Percentiles rank a stretch among this genome's conserved stretches.
Evolutionary conservation across 1,140 invertebrate species (phyloP).

Genomic region (Calliopsis andreniformis): DNA sequence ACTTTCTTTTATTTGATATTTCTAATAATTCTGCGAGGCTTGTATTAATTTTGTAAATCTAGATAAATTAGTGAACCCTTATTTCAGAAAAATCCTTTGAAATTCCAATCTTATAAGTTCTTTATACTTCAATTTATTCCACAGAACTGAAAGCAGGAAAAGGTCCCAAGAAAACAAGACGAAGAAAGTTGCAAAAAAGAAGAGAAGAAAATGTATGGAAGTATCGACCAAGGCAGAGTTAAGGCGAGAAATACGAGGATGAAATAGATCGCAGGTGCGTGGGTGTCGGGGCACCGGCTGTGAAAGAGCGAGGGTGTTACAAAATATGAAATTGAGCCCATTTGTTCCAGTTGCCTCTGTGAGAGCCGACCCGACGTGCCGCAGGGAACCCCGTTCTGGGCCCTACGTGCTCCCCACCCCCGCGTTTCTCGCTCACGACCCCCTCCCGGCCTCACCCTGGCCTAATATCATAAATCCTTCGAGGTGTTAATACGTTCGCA

Average conservation of each 20-base stretch:
- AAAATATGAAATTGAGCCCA: slow-evolving; percentile 78
- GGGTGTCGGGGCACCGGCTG: slow-evolving; percentile 61
- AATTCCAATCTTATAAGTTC: too few species aligned
- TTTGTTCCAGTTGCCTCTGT: slow-evolving; percentile 77
- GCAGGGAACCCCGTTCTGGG: slow-evolving; percentile 69
- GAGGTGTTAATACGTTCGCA: slow-evolving; percentile 80
- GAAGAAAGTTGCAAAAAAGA: background rate
- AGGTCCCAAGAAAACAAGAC: background rate
- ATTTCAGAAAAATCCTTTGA: too few species aligned
- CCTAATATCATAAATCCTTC: slow-evolving; percentile 79
- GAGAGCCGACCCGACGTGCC: slow-evolving; percentile 67
- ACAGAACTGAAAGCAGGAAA: background rate
- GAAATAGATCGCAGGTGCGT: slow-evolving; percentile 76
- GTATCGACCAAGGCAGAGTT: slow-evolving; percentile 22
- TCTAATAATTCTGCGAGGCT: too few species aligned
- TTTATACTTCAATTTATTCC: too few species aligned
- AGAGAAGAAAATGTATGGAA: background rate
- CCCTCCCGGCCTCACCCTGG: slow-evolving; percentile 9
- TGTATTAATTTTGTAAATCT: too few species aligned
- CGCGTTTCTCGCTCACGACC: slow-evolving; percentile 12
- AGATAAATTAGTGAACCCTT: too few species aligned
- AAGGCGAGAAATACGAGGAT: slow-evolving; percentile 64
- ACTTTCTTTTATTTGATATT: too few species aligned
- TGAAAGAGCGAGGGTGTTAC: slow-evolving; percentile 64
- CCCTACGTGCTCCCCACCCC: slow-evolving; percentile 11